phyloP scores from a whole-genome alignment of 2,113 vertebrate species.

The Trachemys scripta region DNA sequence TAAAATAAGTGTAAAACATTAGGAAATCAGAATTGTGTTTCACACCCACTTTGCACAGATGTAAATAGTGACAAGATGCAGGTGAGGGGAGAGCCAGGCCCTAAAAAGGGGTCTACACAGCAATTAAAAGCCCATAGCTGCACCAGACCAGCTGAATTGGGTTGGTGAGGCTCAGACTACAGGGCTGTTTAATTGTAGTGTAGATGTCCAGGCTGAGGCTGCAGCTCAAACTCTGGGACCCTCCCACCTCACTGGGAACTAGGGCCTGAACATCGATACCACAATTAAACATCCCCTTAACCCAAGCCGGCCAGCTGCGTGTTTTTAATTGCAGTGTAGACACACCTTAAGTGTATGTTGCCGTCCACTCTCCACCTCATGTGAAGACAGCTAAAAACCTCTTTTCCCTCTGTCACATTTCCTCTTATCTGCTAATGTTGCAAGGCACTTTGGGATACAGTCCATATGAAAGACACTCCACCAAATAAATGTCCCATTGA shows the following conservation, averaged over 20 bases:
- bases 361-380: not conserved
- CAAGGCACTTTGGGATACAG: not conserved
- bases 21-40: conserved; percentile 6
- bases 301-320: not conserved
- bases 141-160: too few species aligned
- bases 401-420: not conserved
- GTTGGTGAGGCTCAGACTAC: not conserved
- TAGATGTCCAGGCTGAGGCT: not conserved
- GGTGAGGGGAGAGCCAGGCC: not conserved
- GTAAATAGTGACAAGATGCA: not conserved
- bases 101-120: not conserved
- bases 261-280: not conserved
- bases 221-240: not conserved
- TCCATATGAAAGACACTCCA: not conserved
- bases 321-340: not conserved
- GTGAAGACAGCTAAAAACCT: not conserved
- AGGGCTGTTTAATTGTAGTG: not conserved
- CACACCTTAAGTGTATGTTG: not conserved
- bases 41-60: conserved; percentile 16
- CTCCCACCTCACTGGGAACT: too few species aligned
- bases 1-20: not conserved
- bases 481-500: accelerated
- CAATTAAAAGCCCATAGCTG: not conserved
- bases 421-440: not conserved
- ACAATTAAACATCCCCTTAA: not conserved